Conservation (phyloP, 53 echinoderm and acorn worm species). For the Astropecten irregularis region DNA sequence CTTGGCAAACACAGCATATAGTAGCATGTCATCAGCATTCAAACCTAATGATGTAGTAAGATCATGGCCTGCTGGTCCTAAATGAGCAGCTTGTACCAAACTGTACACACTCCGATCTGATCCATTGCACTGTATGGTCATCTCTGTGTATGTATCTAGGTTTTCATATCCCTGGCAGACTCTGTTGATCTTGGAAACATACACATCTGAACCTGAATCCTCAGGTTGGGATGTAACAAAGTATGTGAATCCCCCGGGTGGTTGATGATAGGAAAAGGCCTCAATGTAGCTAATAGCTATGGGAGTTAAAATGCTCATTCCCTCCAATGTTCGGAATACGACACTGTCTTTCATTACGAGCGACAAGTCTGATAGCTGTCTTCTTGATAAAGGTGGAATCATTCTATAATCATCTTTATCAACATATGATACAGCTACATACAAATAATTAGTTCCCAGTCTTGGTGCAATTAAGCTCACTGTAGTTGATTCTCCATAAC, state of each 20-base stretch:
- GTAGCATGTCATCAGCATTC: slow-evolving; percentile 23
- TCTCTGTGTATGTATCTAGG: slow-evolving; percentile 67
- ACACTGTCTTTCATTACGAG: no score
- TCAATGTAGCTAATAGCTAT: background rate
- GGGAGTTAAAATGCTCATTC: no score
- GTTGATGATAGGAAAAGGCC: background rate
- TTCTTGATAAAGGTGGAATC: no score
- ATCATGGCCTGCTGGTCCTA: slow-evolving; percentile 64
- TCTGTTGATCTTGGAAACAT: slow-evolving; percentile 44
- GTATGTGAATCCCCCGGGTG: slow-evolving; percentile 31
- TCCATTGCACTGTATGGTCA: slow-evolving; percentile 61
- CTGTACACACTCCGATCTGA: slow-evolving; percentile 39
- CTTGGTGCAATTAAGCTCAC: background rate
- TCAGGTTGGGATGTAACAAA: slow-evolving; percentile 32
- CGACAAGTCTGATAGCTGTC: no score
- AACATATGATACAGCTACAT: background rate
- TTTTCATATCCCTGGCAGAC: slow-evolving; percentile 20
- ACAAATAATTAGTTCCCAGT: background rate
- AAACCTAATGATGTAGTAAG: slow-evolving; percentile 51
- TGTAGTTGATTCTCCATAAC: background rate
- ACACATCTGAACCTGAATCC: background rate
- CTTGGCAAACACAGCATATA: slow-evolving; percentile 78
- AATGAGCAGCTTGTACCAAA: slow-evolving; percentile 62
- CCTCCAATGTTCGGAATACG: no score
- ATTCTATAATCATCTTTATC: no score